Evolutionary conservation across 1,140 invertebrate species (phyloP), one percentile per base, ranked within the genome.

Genomic region (Nephila pilipes): DNA sequence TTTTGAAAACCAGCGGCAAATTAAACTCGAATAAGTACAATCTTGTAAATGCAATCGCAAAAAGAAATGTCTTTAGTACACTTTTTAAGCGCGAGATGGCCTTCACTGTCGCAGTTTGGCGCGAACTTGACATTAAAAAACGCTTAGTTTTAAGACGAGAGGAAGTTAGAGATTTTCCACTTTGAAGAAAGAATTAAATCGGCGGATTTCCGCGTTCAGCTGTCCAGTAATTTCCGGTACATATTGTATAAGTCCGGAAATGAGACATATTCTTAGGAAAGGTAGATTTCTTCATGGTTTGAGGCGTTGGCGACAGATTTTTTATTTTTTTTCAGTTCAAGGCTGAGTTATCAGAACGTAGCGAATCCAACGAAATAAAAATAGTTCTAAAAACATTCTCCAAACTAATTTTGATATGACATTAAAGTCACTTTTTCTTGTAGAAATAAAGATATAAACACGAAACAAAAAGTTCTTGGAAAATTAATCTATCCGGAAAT

Each of bases 201-300:
- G 29, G 25, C 88, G 88, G 69, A 90, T 90, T 90, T 90, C 69
- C 88, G 88, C 88, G 57, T 90, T 90, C 88, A 80, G 80, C 32
- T 90, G 88, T 80, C 36, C 75, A 69, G 88, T 90, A 90, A 90
- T 90, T 90, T 90, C 88, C 88, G 88, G 65, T 38, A 36, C 22
- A 38, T 79, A 90, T 90, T 90, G 88, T 90, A 90, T 79, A 90
- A 80, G 69, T 80, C 88, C 88, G 88, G 88, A 90, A 90, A 90
- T 32, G 88, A 79, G 75, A 22, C 25, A 90, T 79, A 90, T 79
- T 90, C 88, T 90, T 90, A n/a, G 63, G n/a, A 36, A 87, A 87
- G 60, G 85, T 87, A 69, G 29, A 90, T 90, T 90, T 90, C 88
- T 90, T 90, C 88, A 90, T 58, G 29, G 63, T 58, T n/a, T 80